Conservation (phyloP, 2,113 vertebrate genomes). For the Barnardius zonarius region DNA sequence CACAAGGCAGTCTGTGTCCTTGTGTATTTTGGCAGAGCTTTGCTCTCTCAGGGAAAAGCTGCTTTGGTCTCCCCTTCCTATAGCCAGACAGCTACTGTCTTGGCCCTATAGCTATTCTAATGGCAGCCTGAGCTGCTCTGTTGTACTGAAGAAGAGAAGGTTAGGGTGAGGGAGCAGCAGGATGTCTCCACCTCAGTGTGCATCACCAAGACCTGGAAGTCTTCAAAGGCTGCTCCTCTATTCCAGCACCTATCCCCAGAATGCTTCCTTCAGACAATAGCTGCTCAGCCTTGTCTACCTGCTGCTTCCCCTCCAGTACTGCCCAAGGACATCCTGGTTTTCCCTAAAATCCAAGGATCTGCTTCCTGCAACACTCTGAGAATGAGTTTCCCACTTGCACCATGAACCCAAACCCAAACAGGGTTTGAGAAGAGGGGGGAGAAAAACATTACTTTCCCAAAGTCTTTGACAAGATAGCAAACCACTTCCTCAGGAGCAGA, state of each 20-base stretch:
- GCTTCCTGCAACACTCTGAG: not conserved
- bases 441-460: not conserved
- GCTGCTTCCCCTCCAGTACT: not conserved
- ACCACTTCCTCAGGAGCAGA: not conserved
- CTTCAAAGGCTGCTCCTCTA: not conserved
- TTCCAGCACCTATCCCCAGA: too few species aligned
- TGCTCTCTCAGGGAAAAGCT: not conserved
- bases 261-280: not conserved
- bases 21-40: conserved; percentile 40
- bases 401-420: not conserved
- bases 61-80: not conserved
- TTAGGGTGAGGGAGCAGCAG: not conserved
- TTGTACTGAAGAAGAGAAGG: not conserved
- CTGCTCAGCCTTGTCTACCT: not conserved
- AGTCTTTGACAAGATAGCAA: not conserved
- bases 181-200: not conserved
- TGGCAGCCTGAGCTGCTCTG: not conserved
- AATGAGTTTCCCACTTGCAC: not conserved
- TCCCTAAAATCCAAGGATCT: not conserved
- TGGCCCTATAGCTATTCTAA: not conserved
- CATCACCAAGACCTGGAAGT: not conserved
- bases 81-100: conserved; percentile 11
- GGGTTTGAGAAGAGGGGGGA: not conserved
- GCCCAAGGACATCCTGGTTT: not conserved
- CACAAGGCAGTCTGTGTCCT: not conserved